phyloP scores from a whole-genome alignment of 92 coral and sea anemone genomes.

The Epizoanthus illoricatus region DNA sequence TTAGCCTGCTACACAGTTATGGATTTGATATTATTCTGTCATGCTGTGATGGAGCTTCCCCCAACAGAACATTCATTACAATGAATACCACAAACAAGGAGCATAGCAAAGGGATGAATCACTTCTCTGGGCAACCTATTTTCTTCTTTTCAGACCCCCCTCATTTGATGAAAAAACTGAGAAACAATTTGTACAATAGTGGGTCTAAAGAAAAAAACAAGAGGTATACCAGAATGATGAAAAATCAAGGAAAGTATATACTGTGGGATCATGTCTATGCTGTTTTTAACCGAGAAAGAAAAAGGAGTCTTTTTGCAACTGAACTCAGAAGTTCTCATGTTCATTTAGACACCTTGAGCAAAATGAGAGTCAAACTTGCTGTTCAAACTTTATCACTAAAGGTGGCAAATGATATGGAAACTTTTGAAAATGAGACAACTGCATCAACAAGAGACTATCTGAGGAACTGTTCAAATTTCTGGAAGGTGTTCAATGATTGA shows the following conservation, averaged over 20 bases:
- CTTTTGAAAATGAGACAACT: constrained; percentile 9
- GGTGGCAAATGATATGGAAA: constrained; percentile 46
- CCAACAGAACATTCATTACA: constrained; percentile 42
- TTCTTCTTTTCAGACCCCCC: constrained; percentile 51
- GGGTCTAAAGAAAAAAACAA: constrained; percentile 38
- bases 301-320: constrained; percentile 36
- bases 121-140: constrained; percentile 47
- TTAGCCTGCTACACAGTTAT: constrained; percentile 42
- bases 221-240: constrained; percentile 44
- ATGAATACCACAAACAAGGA: constrained; percentile 32
- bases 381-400: constrained; percentile 33
- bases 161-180: constrained; percentile 46
- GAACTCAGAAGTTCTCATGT: constrained; percentile 43
- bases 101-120: constrained; percentile 24
- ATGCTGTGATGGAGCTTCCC: constrained; percentile 53
- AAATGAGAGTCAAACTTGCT: constrained; percentile 48
- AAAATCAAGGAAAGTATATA: constrained; percentile 36
- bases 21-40: constrained; percentile 38
- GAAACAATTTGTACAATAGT: constrained; percentile 43
- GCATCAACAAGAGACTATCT: constrained; percentile 26
- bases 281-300: constrained; percentile 33
- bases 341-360: constrained; percentile 37
- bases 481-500: constrained; percentile 45
- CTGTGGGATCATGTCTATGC: constrained; percentile 48
- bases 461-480: constrained; percentile 24